These are phyloP conservation scores for Meteorus sp. DNA, from an alignment of 1,140 invertebrate species.

Conservation along the genomic window DNA sequence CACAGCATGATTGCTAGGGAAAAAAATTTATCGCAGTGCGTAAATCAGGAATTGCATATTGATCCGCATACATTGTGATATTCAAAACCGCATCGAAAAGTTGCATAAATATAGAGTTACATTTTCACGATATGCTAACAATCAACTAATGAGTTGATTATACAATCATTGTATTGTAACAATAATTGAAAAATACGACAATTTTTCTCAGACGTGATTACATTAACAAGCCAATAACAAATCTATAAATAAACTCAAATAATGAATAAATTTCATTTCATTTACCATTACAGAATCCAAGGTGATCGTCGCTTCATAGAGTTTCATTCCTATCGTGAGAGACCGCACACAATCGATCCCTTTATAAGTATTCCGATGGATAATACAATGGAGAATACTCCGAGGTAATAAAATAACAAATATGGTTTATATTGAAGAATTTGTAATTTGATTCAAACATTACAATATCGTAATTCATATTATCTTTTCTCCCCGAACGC, in stretches of 20 bases:
- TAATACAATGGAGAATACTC: slow-evolving; percentile 40
- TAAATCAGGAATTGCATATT: no score
- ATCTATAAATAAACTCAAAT: neutral
- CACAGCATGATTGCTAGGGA: no score
- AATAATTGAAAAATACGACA: no score
- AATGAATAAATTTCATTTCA: neutral
- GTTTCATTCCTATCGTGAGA: slow-evolving; percentile 11
- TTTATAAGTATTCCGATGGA: slow-evolving; percentile 10
- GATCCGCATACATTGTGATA: no score
- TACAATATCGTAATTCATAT: neutral
- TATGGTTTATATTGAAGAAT: slow-evolving; percentile 1
- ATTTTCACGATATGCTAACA: no score
- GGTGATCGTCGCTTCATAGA: slow-evolving; percentile 34
- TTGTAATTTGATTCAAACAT: slow-evolving; percentile 13
- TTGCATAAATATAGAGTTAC: no score
- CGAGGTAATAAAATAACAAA: slow-evolving; percentile 34
- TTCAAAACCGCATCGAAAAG: no score
- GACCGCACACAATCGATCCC: slow-evolving; percentile 16
- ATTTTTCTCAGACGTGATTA: no score
- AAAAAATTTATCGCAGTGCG: no score
- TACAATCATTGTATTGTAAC: no score
- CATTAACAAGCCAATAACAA: no score
- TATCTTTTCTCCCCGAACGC: neutral
- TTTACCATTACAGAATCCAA: slow-evolving; percentile 34
- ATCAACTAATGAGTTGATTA: no score